Percentiles rank a stretch among this genome's conserved stretches.
phyloP scores from a whole-genome alignment of 1,140 invertebrate species.

The Ips typographus region DNA sequence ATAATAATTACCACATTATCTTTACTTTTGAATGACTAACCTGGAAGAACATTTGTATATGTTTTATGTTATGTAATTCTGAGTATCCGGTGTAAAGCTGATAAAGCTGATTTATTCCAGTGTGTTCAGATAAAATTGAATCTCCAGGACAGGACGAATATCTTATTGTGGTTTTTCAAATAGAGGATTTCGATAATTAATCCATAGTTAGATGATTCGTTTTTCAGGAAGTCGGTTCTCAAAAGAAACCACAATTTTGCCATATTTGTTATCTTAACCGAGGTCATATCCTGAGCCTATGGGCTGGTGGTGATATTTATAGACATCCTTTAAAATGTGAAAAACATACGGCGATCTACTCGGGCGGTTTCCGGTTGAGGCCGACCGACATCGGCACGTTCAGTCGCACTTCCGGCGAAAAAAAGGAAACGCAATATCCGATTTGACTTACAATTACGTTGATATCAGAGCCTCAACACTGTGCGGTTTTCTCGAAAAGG shows the following conservation, averaged over 20 bases:
- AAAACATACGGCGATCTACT: conserved; percentile 19
- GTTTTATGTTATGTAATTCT: too few species aligned
- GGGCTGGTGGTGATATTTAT: conserved; percentile 12
- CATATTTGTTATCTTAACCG: conserved; percentile 2
- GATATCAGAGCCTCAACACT: neutral
- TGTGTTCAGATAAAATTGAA: too few species aligned
- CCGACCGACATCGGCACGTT: conserved; percentile 27
- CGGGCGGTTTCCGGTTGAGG: conserved; percentile 19
- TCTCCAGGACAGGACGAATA: too few species aligned
- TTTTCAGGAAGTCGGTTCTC: neutral
- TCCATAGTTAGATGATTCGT: neutral
- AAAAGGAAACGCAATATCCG: conserved; percentile 26
- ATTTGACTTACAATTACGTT: conserved; percentile 23
- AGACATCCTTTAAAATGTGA: conserved; percentile 27
- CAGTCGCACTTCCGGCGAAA: conserved; percentile 21
- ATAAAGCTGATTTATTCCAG: too few species aligned
- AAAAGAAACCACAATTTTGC: neutral
- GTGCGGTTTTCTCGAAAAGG: conserved; percentile 14
- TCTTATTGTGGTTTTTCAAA: too few species aligned
- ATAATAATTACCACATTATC: too few species aligned
- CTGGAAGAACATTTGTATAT: too few species aligned
- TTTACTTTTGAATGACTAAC: too few species aligned
- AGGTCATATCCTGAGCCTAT: conserved; percentile 1
- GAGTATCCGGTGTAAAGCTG: too few species aligned
- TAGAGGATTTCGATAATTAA: too few species aligned